These are phyloP conservation scores for Fabriciana adippe DNA, from an alignment of 2,888 invertebrate genomes.

Conservation along the genomic window DNA sequence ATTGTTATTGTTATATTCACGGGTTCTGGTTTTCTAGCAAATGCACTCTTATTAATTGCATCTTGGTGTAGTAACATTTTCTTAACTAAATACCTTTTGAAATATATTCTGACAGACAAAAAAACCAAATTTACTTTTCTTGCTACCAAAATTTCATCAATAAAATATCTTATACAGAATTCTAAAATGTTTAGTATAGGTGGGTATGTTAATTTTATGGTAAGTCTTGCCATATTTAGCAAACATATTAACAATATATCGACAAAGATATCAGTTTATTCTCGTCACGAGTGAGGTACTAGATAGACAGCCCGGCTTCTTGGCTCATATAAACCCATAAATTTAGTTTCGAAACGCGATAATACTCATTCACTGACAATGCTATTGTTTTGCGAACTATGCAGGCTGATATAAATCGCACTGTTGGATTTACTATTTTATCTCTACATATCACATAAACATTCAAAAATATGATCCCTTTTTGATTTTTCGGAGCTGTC, in stretches of 20 bases:
- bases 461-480: background rate
- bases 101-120: too few relatives aligned
- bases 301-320: constrained; percentile 69
- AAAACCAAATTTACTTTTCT: too few relatives aligned
- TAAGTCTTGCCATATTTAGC: background rate
- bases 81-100: too few relatives aligned
- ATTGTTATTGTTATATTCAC: too few relatives aligned
- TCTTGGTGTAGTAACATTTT: too few relatives aligned
- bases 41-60: too few relatives aligned
- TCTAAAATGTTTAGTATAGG: too few relatives aligned
- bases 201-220: background rate
- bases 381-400: constrained; percentile 43
- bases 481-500: background rate
- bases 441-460: constrained; percentile 14
- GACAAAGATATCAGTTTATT: constrained; percentile 47
- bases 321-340: constrained; percentile 56
- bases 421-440: constrained; percentile 9
- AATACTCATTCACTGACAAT: constrained; percentile 61
- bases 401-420: constrained; percentile 29
- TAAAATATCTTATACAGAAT: too few relatives aligned
- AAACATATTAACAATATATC: constrained; percentile 19
- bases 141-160: too few relatives aligned
- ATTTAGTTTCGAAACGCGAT: constrained; percentile 63
- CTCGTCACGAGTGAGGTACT: constrained; percentile 55
- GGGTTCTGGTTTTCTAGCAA: too few relatives aligned